Base-by-base conservation (phyloP, 35 echinoderm and acorn worm genomes). In the Apostichopus californicus region DNA sequence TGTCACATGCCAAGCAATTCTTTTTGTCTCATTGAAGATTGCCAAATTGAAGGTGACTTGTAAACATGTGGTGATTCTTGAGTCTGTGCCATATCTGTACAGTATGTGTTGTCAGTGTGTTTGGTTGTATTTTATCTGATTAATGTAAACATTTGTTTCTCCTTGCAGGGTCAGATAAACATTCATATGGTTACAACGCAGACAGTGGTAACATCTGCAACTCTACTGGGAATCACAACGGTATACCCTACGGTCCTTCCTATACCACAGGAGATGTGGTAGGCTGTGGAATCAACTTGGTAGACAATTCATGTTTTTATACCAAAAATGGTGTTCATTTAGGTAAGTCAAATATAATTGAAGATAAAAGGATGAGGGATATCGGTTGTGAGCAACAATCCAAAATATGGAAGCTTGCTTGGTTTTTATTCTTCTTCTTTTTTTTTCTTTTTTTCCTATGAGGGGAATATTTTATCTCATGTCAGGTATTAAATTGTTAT, bases 161-260 rank as follows among this genome's bases (percentile, higher is more conserved):
- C 58, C 58, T 61, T 77, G 10, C 89, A 98, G 97, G 97, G 54
- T 93, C 91, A 81, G 95, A 93, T 86, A 96, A 96, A 63, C 93
- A 96, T 93, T 99, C 97, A 64, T 99, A 95, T 90, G 97, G 97
- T 93, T 99, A 99, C 92, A 95, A 99, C 63, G 97, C 95, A 59
- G 97, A 99, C 92, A 96, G 94, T 63, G 97, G 97, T 17, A 95
- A 96, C 68, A 93, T 93, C 53, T 96, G 94, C 92, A 96, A 94
- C 83, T 98, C 94, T 28, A 68, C 94, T 58, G 91, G 91, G 52
- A 95, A 91, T 59, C 59, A 81, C 81, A 83, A 80, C 52, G 95
- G 97, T 8, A 93, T 92, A 88, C 88, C 95, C 56, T 99, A 99
- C 77, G 97, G 97, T 26, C 97, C 97, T 15, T 96, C 97, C 13